Evolutionary conservation across 1,140 invertebrate species (phyloP), one percentile per base, ranked within the genome.

Genomic region (Eupeodes corollae): DNA sequence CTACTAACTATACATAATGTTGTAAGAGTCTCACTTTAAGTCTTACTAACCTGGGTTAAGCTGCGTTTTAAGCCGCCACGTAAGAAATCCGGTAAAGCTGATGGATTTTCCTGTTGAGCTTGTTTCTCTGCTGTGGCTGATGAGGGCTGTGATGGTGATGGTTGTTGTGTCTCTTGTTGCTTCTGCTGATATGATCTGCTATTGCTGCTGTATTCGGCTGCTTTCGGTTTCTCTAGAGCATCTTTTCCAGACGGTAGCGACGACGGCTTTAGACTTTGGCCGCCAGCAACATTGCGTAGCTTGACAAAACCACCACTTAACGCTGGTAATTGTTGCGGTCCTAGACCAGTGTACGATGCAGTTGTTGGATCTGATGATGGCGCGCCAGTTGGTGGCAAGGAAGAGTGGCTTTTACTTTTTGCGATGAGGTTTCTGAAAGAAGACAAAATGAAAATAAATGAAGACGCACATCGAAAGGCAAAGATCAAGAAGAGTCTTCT

Each of bases 361-460:
- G 21, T 26, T 26, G 21, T 26, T 26, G 21, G 8, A 26, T 26
- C 49, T 9, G 46, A 14, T 9, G 46, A 14, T 37, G 55, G 16
- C 14, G 31, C 42, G 18, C 31, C 43, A 13, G 46, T 10, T 18
- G 44, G 19, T 31, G 44, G 19, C 15, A 18, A 34, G 39, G 53
- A 55, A 50, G 63, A 63, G 55, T 66, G 57, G 56, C 63, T 68
- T 52, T 67, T 68, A 52, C 65, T 68, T 58, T 68, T 68, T 21
- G 66, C 59, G 54, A 68, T 61, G 43, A 60, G 49, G 55, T 59
- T 67, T 49, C 61, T 67, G 60, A 35, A 57, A 50, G 19, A 52
- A 48, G 30, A 41, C 6, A 49, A 10, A 53, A 12, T 11, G 10
- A 26, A 26, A 26, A 26, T 26, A 26, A 26, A 26, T 26, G 21